phyloP scores from a whole-genome alignment of 1,140 invertebrate genomes.

The Caenorhabditis briggsae region DNA sequence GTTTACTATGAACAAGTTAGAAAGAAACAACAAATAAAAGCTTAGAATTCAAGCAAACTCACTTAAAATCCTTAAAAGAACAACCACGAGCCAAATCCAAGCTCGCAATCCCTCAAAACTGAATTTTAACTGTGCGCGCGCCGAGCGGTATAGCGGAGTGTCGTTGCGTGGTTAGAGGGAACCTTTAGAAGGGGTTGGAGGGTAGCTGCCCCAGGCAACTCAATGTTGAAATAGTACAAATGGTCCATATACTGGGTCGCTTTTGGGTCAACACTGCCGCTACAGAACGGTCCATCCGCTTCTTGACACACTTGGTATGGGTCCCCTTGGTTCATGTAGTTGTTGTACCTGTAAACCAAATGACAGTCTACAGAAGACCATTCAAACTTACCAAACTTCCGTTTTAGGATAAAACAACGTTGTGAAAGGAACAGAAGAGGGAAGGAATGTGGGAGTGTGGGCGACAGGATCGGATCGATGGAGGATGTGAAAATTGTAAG shows the following conservation, averaged over 20 bases:
- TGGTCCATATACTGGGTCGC: conserved; percentile 21
- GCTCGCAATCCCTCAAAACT: too few relatives aligned
- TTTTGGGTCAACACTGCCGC: background rate
- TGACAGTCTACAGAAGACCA: conserved; percentile 38
- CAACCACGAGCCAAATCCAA: too few relatives aligned
- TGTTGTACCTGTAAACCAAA: conserved; percentile 23
- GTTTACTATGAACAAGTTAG: too few relatives aligned
- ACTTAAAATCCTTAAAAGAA: too few relatives aligned
- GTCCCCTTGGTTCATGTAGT: conserved; percentile 23
- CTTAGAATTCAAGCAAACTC: too few relatives aligned
- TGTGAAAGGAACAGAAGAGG: background rate
- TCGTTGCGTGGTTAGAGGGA: too few relatives aligned
- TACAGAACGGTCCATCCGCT: conserved; percentile 57
- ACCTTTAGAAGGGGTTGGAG: too few relatives aligned
- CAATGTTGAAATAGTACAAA: conserved; percentile 34
- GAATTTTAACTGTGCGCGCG: too few relatives aligned
- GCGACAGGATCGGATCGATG: conserved; percentile 46
- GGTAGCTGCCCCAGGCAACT: background rate
- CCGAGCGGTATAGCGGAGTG: too few relatives aligned
- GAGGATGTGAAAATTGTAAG: conserved; percentile 48
- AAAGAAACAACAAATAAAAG: too few relatives aligned
- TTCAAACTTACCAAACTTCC: conserved; percentile 47
- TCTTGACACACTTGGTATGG: conserved; percentile 45
- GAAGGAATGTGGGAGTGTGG: background rate
- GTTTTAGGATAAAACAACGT: conserved; percentile 47